Base-by-base conservation (phyloP, 2,888 invertebrate genomes). In the Ctenicera cuprea region DNA sequence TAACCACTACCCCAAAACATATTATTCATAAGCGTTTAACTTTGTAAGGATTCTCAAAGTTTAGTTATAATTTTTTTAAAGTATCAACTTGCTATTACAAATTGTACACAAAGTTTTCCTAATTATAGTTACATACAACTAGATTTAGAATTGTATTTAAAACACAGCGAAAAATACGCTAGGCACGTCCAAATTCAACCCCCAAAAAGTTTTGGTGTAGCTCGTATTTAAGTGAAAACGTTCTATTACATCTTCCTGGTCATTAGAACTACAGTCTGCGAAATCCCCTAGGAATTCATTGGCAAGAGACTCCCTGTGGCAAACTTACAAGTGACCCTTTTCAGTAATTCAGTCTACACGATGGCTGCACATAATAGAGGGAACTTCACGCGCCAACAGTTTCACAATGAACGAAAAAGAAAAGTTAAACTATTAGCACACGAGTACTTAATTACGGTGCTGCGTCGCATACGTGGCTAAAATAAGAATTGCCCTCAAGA, bases 391-490 rank as follows among this genome's bases (percentile, higher is more conserved):
- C 48, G 65, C 52, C 43, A 62, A 62, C 62, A 62, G 62, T 45
- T 45, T 45, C 43, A 62, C 43, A 43, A 43, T 62, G 62, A 62
- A 62, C 62, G 38, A 62, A 62, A 62, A 62, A 59, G 59, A 62
- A 62, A 62, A 62, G 62, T 43, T 43, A 62, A 62, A 62, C 62
- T 62, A 62, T 62, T 62, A 62, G 62, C 43, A 45, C 62, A 62
- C 62, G 22, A 62, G 62, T 62, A 62, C 43, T 43, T 62, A 62
- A 62, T 62, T 62, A 62, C 43, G 45, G 43, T 30, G 43, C 43
- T 62, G 26, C 45, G 45, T 11, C 45, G 26, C 43, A 26, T 43
- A 62, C 62, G 62, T 20, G 62, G 43, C 20, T 45, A 20, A 38
- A 62, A 62, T 62, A 26, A 45, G 41, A 62, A 62, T 43, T 11